Evolutionary conservation across 2,888 invertebrate species (phyloP).

Genomic region (Lysandra bellargus): DNA sequence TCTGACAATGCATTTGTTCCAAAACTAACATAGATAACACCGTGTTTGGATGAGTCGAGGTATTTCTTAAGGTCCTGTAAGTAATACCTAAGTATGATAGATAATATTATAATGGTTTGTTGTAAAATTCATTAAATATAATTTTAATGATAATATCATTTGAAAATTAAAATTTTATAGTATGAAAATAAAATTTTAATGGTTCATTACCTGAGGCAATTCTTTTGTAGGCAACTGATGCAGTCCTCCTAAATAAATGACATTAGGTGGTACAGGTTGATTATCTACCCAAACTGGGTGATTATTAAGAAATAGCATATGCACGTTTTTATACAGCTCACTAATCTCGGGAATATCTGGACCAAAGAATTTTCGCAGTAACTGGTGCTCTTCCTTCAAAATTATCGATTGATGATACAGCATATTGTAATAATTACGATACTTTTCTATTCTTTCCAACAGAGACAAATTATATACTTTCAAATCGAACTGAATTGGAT

Average conservation of each 20-base stretch:
- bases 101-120: too few relatives aligned
- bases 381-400: conserved; percentile 10
- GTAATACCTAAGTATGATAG: too few relatives aligned
- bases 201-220: background rate
- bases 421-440: background rate
- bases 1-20: conserved; percentile 48
- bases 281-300: conserved; percentile 18
- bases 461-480: conserved; percentile 18
- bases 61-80: conserved; percentile 48
- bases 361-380: conserved; percentile 18
- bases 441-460: conserved; percentile 5
- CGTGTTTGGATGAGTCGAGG: conserved; percentile 50
- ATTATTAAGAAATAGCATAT: conserved; percentile 26
- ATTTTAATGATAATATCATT: too few relatives aligned
- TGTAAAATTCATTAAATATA: too few relatives aligned
- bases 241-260: conserved; percentile 20
- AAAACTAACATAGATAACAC: conserved; percentile 56
- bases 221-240: conserved; percentile 24
- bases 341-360: conserved; percentile 12
- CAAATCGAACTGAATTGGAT: conserved; percentile 8
- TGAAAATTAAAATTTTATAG: too few relatives aligned
- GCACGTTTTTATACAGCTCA: conserved; percentile 29
- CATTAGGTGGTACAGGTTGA: conserved; percentile 33
- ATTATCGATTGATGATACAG: background rate
- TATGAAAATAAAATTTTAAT: too few relatives aligned